Percentiles rank a stretch among this genome's conserved stretches.
These are phyloP conservation scores for Entomobrya proxima DNA, from an alignment of 2,888 invertebrate genomes.

Conservation along the genomic window DNA sequence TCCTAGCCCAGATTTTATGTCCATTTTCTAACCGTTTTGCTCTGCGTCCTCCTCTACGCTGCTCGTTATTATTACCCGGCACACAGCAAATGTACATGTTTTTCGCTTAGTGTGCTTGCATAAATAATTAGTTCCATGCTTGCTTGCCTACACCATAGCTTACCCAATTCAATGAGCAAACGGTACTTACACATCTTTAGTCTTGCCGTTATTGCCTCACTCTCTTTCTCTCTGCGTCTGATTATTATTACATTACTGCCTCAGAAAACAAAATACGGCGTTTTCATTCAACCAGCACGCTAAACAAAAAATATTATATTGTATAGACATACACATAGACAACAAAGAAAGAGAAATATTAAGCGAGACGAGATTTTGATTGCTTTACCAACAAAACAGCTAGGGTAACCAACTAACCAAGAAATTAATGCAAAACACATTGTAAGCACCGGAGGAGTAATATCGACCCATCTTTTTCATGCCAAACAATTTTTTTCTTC, in stretches of 20 bases:
- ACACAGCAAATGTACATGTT: not conserved
- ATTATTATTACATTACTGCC: conserved; percentile 29
- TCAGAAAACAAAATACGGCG: not conserved
- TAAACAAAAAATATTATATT: not conserved
- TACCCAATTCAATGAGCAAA: conserved; percentile 24
- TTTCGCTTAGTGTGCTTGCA: conserved; percentile 18
- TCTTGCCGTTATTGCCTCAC: not conserved
- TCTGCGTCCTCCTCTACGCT: too few species aligned
- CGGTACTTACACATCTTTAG: conserved; percentile 39
- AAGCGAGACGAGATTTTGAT: not conserved
- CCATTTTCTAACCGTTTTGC: not conserved
- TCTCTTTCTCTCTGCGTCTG: too few species aligned
- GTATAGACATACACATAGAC: not conserved
- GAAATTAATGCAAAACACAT: not conserved
- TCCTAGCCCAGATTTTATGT: not conserved
- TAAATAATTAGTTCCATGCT: conserved; percentile 41
- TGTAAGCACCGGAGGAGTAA: too few species aligned
- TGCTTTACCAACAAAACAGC: too few species aligned
- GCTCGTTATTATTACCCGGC: not conserved
- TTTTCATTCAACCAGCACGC: not conserved
- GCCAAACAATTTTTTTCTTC: not conserved
- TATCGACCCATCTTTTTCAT: too few species aligned
- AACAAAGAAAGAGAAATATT: too few species aligned
- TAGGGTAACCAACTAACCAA: not conserved
- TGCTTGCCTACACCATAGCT: not conserved